Evolutionary conservation across 1,140 invertebrate species (phyloP).

Genomic region (Chrysoperla carnea): DNA sequence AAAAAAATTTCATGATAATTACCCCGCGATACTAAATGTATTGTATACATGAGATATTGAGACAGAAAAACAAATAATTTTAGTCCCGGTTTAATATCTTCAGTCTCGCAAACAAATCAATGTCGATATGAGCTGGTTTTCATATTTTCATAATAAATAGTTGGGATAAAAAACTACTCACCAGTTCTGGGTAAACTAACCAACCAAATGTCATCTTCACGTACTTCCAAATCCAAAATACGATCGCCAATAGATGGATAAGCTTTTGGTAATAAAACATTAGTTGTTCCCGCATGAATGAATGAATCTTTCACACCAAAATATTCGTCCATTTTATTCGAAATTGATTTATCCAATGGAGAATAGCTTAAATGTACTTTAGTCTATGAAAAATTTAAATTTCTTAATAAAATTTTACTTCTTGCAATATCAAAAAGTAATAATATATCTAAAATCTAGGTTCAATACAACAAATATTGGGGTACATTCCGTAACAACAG

Average conservation of each 20-base stretch:
- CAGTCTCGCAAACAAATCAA: too few species aligned
- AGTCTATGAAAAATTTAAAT: background rate
- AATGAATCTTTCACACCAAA: constrained; percentile 47
- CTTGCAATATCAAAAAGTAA: too few species aligned
- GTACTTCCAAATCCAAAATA: constrained; percentile 44
- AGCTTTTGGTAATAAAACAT: constrained; percentile 43
- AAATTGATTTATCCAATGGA: constrained; percentile 37
- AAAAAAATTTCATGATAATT: too few species aligned
- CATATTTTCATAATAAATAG: background rate
- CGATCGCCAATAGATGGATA: constrained; percentile 45
- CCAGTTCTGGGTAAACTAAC: constrained; percentile 67
- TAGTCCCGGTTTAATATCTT: too few species aligned
- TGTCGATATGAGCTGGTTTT: too few species aligned
- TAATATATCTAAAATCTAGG: too few species aligned
- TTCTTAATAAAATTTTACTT: too few species aligned
- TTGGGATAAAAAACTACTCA: constrained; percentile 17
- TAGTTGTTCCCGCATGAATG: constrained; percentile 47
- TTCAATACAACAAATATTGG: too few species aligned
- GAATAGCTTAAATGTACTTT: constrained; percentile 34
- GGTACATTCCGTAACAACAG: too few species aligned
- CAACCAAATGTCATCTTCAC: constrained; percentile 59
- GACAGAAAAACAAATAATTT: too few species aligned
- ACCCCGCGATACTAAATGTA: too few species aligned
- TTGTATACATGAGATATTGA: too few species aligned
- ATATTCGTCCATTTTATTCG: constrained; percentile 39